Conservation (phyloP, 2,888 invertebrate species). For the Melanotus villosus region DNA sequence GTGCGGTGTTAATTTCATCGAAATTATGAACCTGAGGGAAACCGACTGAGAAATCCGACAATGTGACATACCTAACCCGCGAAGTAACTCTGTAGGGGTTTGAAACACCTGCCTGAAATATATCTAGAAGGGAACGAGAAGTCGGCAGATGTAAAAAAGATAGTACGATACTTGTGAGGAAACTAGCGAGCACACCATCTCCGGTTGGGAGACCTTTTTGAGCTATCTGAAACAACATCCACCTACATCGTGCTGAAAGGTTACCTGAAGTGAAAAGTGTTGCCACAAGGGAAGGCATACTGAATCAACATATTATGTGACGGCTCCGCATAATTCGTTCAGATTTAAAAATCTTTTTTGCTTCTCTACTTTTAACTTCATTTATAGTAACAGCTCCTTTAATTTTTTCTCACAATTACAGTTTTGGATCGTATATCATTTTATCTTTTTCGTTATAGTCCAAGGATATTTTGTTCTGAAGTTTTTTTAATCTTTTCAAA, state of each 20-base stretch:
- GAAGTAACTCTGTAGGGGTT: slow-evolving; percentile 29
- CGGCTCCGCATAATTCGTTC: slow-evolving; percentile 29
- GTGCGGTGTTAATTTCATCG: slow-evolving; percentile 23
- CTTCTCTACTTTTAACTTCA: slow-evolving; percentile 14
- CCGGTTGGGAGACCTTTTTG: slow-evolving; percentile 35
- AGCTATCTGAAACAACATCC: slow-evolving; percentile 44
- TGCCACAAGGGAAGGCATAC: slow-evolving; percentile 25
- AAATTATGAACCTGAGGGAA: slow-evolving; percentile 34
- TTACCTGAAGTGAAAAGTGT: slow-evolving; percentile 40
- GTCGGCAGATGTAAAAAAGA: slow-evolving; percentile 40
- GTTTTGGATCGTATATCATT: neutral
- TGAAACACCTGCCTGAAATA: slow-evolving; percentile 37
- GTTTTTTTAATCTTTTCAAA: too few relatives aligned
- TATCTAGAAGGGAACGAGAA: slow-evolving; percentile 35
- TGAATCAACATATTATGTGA: slow-evolving; percentile 32
- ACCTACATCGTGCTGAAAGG: slow-evolving; percentile 37
- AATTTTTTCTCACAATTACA: slow-evolving; percentile 9
- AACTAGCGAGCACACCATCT: slow-evolving; percentile 40
- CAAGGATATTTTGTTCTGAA: too few relatives aligned
- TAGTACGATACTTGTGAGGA: slow-evolving; percentile 32
- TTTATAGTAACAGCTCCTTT: neutral
- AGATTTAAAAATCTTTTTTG: slow-evolving; percentile 23
- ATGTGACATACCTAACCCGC: slow-evolving; percentile 28
- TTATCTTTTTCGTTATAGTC: slow-evolving; percentile 7
- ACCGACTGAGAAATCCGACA: slow-evolving; percentile 33